A percentile compares a stretch with the other conserved stretches of the same genome.
phyloP scores from a whole-genome alignment of 2,888 invertebrate species.

The Archips crataeganus region DNA sequence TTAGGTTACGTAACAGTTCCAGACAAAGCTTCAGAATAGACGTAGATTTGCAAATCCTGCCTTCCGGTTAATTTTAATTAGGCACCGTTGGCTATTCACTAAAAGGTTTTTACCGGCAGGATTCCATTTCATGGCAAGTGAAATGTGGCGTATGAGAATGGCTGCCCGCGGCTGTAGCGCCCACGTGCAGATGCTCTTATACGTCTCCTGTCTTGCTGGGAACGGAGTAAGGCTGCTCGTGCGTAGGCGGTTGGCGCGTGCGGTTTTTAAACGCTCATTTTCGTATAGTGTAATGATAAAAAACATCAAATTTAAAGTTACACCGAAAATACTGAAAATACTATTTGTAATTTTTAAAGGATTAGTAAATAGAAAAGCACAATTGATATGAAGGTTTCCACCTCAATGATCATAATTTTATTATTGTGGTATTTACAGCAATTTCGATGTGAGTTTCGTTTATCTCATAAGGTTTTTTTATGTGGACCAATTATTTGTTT shows the following conservation, averaged over 20 bases:
- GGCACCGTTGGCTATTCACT: slow-evolving; percentile 58
- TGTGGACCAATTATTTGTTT: no score
- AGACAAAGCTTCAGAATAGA: slow-evolving; percentile 21
- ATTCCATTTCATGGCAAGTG: slow-evolving; percentile 50
- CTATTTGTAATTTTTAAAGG: no score
- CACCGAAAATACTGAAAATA: no score
- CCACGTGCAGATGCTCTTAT: slow-evolving; percentile 75
- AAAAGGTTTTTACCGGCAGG: slow-evolving; percentile 55
- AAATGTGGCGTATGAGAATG: slow-evolving; percentile 52
- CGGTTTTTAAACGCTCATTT: not conserved
- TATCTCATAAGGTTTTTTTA: no score
- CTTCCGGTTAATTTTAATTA: slow-evolving; percentile 53
- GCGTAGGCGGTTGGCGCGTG: slow-evolving; percentile 33
- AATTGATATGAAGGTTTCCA: no score
- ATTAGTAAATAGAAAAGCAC: no score
- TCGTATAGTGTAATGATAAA: not conserved
- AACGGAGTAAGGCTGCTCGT: slow-evolving; percentile 53
- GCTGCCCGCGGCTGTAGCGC: slow-evolving; percentile 66
- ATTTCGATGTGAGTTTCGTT: no score
- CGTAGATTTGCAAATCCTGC: slow-evolving; percentile 23
- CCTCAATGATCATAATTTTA: no score
- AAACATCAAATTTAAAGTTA: no score
- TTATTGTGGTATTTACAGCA: no score
- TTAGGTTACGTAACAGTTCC: slow-evolving; percentile 4
- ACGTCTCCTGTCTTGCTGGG: slow-evolving; percentile 71